Percentiles rank a stretch among this genome's conserved stretches.
Evolutionary conservation across 2,113 vertebrate species (phyloP).

Genomic region (Heptranchias perlo): DNA sequence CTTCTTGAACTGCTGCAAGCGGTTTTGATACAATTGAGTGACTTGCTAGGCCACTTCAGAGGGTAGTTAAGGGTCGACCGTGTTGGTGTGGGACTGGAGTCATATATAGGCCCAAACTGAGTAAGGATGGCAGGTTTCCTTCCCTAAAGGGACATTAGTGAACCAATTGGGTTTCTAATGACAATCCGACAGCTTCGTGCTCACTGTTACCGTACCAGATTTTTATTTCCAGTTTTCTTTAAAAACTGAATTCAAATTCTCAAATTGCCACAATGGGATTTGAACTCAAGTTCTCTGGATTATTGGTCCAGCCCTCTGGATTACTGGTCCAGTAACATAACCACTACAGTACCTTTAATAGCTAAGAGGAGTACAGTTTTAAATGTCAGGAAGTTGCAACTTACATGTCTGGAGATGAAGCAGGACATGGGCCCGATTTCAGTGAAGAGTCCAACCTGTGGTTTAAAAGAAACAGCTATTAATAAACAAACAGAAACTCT

Average conservation of each 20-base stretch:
- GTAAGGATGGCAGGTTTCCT: too few relatives aligned
- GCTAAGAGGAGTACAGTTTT: not conserved
- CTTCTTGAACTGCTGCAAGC: too few relatives aligned
- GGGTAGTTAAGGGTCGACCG: too few relatives aligned
- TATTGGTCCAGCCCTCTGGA: not conserved
- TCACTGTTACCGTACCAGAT: not conserved
- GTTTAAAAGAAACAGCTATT: not conserved
- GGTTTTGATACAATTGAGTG: too few relatives aligned
- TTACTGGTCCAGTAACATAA: not conserved
- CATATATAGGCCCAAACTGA: too few relatives aligned
- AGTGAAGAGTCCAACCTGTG: slow-evolving; percentile 83
- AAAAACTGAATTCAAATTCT: not conserved
- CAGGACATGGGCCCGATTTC: slow-evolving; percentile 95
- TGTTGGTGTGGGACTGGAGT: too few relatives aligned
- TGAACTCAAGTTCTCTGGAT: not conserved
- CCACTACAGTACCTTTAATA: not conserved
- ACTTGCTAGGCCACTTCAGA: too few relatives aligned
- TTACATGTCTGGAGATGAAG: slow-evolving; percentile 87
- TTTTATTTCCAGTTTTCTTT: not conserved
- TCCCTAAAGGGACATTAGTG: not conserved
- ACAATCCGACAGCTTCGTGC: not conserved
- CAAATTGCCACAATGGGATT: not conserved
- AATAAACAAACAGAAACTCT: not conserved
- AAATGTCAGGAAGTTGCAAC: slow-evolving; percentile 44
- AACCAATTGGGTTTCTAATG: not conserved